A percentile compares a stretch with the other conserved stretches of the same genome.
phyloP scores from a whole-genome alignment of 1,140 invertebrate species.

The Ips nitidus region DNA sequence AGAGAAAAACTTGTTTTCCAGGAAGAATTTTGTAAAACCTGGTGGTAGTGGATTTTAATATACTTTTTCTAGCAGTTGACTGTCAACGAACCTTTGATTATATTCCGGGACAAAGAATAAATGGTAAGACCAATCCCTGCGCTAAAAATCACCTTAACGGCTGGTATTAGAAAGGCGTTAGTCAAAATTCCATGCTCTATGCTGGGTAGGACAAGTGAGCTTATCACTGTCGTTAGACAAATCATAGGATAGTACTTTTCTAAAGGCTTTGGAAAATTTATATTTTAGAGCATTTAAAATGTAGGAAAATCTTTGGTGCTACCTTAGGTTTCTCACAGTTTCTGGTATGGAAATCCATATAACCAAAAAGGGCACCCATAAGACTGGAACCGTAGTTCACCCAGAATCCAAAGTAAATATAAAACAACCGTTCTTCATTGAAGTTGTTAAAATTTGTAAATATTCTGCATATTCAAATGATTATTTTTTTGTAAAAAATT shows the following conservation, averaged over 20 bases:
- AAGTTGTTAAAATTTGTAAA: not conserved
- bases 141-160: conserved; percentile 1
- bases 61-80: not conserved
- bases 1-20: conserved; percentile 11
- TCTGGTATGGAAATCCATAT: conserved; percentile 12
- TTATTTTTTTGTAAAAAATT: not conserved
- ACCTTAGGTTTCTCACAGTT: not conserved
- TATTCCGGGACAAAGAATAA: conserved; percentile 13
- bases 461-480: not conserved
- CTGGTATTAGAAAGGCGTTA: conserved; percentile 1
- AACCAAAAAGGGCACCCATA: conserved; percentile 19
- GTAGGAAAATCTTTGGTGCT: too few relatives aligned
- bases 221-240: too few relatives aligned
- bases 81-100: conserved; percentile 12
- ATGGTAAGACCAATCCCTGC: conserved; percentile 6
- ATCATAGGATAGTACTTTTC: too few relatives aligned
- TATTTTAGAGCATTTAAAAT: too few relatives aligned
- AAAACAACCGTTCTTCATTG: conserved; percentile 1
- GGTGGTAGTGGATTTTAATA: not conserved
- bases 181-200: not conserved
- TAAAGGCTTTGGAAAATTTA: too few relatives aligned
- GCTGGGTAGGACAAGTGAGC: not conserved
- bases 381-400: conserved; percentile 11
- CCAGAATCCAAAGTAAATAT: conserved; percentile 22
- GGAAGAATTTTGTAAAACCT: not conserved